phyloP scores from a whole-genome alignment of 2,888 invertebrate genomes.

The Cephus pygmeus region DNA sequence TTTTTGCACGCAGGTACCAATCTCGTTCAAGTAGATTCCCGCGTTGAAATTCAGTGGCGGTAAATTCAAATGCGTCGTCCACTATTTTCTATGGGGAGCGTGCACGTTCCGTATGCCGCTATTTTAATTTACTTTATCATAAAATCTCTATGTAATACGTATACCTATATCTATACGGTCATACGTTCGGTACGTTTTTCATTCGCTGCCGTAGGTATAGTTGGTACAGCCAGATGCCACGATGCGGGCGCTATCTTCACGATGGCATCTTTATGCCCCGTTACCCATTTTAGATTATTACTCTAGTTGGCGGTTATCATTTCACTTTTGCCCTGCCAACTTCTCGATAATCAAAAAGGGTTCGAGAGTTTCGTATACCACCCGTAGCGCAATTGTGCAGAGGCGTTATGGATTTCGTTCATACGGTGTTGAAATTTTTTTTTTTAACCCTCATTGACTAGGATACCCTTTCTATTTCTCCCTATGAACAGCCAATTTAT shows the following conservation, averaged over 20 bases:
- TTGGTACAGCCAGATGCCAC: slow-evolving; percentile 51
- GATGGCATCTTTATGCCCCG: slow-evolving; percentile 51
- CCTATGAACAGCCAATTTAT: not conserved
- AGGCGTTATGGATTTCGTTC: slow-evolving; percentile 43
- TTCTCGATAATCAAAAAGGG: slow-evolving; percentile 27
- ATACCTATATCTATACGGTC: not conserved
- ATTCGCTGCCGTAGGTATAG: slow-evolving; percentile 4
- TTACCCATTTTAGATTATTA: slow-evolving; percentile 52
- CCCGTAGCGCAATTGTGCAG: slow-evolving; percentile 55
- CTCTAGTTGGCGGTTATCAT: slow-evolving; percentile 52
- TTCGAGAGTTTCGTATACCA: slow-evolving; percentile 25
- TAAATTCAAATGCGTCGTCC: not conserved
- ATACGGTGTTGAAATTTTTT: slow-evolving; percentile 24
- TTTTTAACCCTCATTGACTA: not conserved
- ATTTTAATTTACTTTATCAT: not conserved
- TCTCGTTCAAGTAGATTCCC: not conserved
- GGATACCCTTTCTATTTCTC: not conserved
- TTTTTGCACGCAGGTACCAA: not conserved
- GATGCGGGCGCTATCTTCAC: slow-evolving; percentile 61
- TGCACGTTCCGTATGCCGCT: not conserved
- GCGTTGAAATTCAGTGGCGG: slow-evolving; percentile 1
- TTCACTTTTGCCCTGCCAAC: slow-evolving; percentile 47
- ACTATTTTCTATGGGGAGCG: not conserved
- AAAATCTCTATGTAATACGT: not conserved
- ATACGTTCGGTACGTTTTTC: not conserved